A percentile compares a stretch with the other conserved stretches of the same genome.
Conservation (phyloP, 1,140 invertebrate species). For the Linepithema humile region DNA sequence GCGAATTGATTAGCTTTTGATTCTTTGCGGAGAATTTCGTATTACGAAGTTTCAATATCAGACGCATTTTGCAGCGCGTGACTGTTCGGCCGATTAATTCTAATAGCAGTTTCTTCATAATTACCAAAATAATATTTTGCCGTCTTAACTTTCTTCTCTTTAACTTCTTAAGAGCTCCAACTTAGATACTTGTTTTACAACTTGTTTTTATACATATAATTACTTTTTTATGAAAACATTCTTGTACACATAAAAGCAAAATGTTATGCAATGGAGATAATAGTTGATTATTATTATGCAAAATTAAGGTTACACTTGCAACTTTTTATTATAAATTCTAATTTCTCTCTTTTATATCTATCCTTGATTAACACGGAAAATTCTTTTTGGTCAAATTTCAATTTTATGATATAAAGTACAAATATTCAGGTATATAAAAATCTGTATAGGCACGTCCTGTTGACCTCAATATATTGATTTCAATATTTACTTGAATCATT, state of each 20-base stretch:
- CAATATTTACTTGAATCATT: too few species aligned
- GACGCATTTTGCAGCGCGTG: not conserved
- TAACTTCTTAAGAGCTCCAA: not conserved
- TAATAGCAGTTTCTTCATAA: not conserved
- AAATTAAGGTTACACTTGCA: not conserved
- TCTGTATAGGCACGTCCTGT: too few species aligned
- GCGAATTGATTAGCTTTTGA: slow-evolving; percentile 35
- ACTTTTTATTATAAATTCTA: not conserved
- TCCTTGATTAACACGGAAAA: not conserved
- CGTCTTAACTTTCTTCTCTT: not conserved
- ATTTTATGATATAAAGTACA: too few species aligned
- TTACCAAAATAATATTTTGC: not conserved
- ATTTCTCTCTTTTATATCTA: too few species aligned
- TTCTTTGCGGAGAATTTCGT: not conserved
- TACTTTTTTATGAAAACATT: not conserved
- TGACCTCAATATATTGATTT: too few species aligned
- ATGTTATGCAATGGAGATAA: not conserved
- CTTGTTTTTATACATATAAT: not conserved
- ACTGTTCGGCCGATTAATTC: not conserved
- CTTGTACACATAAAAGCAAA: not conserved
- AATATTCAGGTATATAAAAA: too few species aligned
- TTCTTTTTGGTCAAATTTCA: not conserved
- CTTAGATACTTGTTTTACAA: not conserved
- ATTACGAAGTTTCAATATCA: slow-evolving; percentile 4
- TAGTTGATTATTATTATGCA: not conserved